Base-by-base conservation (phyloP, 2,797 vertebrate species). In the Xiphophorus birchmanni region DNA sequence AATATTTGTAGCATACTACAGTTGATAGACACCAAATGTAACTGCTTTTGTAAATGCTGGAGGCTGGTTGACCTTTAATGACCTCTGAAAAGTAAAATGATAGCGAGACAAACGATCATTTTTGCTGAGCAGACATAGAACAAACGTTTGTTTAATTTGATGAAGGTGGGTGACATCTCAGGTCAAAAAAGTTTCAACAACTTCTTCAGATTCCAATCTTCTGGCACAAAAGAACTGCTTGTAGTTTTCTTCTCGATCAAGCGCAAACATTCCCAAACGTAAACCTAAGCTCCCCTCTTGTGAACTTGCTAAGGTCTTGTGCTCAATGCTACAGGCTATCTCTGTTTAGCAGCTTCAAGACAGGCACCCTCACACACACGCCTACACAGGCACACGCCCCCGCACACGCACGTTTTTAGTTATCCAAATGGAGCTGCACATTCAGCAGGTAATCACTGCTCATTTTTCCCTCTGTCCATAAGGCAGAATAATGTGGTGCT, bases 221-320 rank as follows among this genome's bases (percentile, higher is more conserved):
- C 83, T 91, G 83, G 87, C 87, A 87, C 84, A 89, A 89, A 91
- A 79, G 77, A 77, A 82, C 73, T 75, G 21, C 80, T 83, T 85
- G 83, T 78, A 80, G 79, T 56, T 83, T 35, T 72, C 82, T 82
- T 52, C 52, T n/a, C 42, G 37, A 29, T 29, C 65, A 71, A 48
- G 6, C 37, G 29, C 42, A 42, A 12, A 26, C 42, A 18, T 29
- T 52, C 74, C 83, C 42, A 8, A 83, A 86, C 84, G 79, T 84
- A 89, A 85, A 80, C 67, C 83, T 90, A 92, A 93, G 91, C 92
- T 84, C 80, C 82, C 78, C 44, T 11, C 78, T 50, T 9, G 80
- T 84, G 80, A 90, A 93, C 88, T 89, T 92, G 73, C 83, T 85
- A 90, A 93, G 92, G 80, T 75, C 82, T 90, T 87, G 77, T 81